Conservation (phyloP, 2,797 vertebrate species). For the Remorina albescens region DNA sequence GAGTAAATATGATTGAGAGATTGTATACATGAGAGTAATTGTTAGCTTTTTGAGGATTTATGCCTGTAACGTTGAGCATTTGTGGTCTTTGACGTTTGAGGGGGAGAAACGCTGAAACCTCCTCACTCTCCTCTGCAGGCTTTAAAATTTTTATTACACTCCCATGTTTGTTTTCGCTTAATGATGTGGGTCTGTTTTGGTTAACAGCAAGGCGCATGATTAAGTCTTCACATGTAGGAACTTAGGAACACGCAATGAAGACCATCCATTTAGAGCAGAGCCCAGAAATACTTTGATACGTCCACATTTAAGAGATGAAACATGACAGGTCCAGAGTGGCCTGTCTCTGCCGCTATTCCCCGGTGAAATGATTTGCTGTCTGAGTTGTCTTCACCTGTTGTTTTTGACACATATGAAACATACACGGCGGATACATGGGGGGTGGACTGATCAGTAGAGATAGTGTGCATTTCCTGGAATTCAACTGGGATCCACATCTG, state of each 20-base stretch:
- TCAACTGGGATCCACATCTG: conserved; percentile 74
- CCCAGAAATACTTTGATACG: conserved; percentile 47
- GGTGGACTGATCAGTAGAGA: conserved; percentile 51
- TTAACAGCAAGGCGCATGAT: conserved; percentile 49
- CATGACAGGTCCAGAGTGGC: neutral
- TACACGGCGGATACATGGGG: conserved; percentile 43
- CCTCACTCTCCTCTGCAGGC: conserved; percentile 32
- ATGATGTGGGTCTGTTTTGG: conserved; percentile 59
- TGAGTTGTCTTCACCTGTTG: conserved; percentile 37
- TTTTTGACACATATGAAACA: conserved; percentile 50
- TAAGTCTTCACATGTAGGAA: conserved; percentile 48
- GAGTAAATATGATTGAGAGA: conserved; percentile 24
- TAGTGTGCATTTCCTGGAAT: conserved; percentile 70
- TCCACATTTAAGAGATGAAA: conserved; percentile 30
- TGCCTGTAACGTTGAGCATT: conserved; percentile 15
- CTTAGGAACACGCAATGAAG: conserved; percentile 48
- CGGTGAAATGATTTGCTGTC: conserved; percentile 8
- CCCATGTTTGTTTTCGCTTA: conserved; percentile 68
- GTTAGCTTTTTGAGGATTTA: conserved; percentile 39
- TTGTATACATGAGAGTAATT: conserved; percentile 12
- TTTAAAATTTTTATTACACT: conserved; percentile 46
- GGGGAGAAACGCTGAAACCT: conserved; percentile 15
- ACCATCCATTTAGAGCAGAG: conserved; percentile 19
- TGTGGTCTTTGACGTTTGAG: neutral
- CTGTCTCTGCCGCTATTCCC: conserved; percentile 2